Percentiles rank a stretch among this genome's conserved stretches.
Evolutionary conservation across 2,113 vertebrate species (phyloP).

Genomic region (Pangasianodon hypophthalmus): DNA sequence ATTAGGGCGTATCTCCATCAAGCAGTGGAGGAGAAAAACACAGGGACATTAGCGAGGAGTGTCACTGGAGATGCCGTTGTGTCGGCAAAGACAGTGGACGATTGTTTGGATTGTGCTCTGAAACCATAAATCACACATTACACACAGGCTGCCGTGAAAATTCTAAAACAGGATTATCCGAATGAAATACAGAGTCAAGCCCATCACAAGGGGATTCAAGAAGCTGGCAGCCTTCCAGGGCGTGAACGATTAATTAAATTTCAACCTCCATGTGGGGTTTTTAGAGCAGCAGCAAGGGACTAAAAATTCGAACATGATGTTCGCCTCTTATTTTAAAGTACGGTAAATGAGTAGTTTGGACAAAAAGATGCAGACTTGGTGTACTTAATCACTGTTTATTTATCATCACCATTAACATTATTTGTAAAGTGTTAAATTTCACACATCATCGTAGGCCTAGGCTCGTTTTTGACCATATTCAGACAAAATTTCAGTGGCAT

Average conservation of each 20-base stretch:
- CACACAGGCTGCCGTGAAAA: constrained; percentile 36
- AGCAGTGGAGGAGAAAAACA: constrained; percentile 35
- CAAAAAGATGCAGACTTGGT: not conserved
- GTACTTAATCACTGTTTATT: not conserved
- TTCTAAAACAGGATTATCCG: constrained; percentile 49
- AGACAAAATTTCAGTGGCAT: not conserved
- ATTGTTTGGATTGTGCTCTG: constrained; percentile 25
- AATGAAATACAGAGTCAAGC: constrained; percentile 51
- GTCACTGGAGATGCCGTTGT: constrained; percentile 37
- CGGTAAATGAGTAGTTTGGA: not conserved
- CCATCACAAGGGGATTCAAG: constrained; percentile 29
- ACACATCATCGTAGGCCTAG: not conserved
- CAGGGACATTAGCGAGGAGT: constrained; percentile 10
- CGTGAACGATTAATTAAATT: constrained; percentile 54
- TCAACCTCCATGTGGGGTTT: constrained; percentile 41
- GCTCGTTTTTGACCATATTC: not conserved
- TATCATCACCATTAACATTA: not conserved
- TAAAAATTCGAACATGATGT: constrained; percentile 19
- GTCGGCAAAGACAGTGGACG: constrained; percentile 21
- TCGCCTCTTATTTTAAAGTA: not conserved
- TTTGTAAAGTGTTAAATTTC: not conserved
- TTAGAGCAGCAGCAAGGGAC: constrained; percentile 5
- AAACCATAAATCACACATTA: constrained; percentile 50
- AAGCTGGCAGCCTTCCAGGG: constrained; percentile 30
- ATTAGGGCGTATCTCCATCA: constrained; percentile 39